Base-by-base conservation (phyloP, 2,797 vertebrate species). In the Paramormyrops hopkinsi region DNA sequence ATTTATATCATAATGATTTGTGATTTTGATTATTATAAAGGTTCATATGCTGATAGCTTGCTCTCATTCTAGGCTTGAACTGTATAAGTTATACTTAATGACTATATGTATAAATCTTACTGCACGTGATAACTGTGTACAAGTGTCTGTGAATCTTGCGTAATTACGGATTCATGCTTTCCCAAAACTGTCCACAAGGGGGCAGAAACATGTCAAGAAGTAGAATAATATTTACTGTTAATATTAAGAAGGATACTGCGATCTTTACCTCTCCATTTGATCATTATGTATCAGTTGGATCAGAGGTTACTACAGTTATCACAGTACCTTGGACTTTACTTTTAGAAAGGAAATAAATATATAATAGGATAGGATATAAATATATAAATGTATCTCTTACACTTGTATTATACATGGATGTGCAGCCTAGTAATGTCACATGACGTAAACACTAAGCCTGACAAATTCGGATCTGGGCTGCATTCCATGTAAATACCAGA, bases 141-240 rank as follows among this genome's bases (percentile, higher is more conserved):
- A 69, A 29, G 22, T 69, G 25, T 69, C 25, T 33, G 62, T 29
- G 25, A 33, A 33, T 14, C 25, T 33, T 69, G 25, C 1, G 25
- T 69, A 33, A 33, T 69, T 69, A 33, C 25, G 8, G 62, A 29
- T 65, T 29, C 25, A 69, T 29, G 11, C 62, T 14, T 62, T 62
- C 59, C 22, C 8, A 25, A 48, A 50, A 50, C 65, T 91, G 88
- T 89, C 94, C 94, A 94, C 93, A 89, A 94, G 94, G 92, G 92
- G 94, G 94, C 94, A 94, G 90, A 90, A 56, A 91, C 41, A 88
- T 93, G 89, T 92, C 91, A 87, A 73, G 50, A 48, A 79, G 62
- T n/a, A 69, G 44, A 11, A 76, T 25, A 17, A 50, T 56, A 11
- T 19, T n/a, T 14, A 22, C 50, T 56, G 48, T 41, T 8, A 37